Evolutionary conservation across 2,113 vertebrate genomes (phyloP).

Genomic region (Petrocephalus zakoni): DNA sequence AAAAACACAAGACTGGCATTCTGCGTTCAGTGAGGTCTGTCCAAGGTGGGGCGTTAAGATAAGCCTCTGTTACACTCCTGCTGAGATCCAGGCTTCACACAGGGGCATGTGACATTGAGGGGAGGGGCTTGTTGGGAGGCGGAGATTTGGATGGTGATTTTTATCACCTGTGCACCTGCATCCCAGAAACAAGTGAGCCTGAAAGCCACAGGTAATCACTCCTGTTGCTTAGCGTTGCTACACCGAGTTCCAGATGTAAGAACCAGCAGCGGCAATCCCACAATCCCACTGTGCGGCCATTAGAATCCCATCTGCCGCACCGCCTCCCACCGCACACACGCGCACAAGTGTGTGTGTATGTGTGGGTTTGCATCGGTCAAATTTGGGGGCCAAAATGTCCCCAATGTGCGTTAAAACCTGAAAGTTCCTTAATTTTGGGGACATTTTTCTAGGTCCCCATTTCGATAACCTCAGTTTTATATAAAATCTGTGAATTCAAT

Average conservation of each 20-base stretch:
- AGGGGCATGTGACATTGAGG: background rate
- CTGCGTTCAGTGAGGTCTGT: background rate
- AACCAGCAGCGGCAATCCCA: background rate
- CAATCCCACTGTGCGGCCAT: background rate
- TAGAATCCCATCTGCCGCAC: background rate
- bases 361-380: too few species aligned
- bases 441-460: too few species aligned
- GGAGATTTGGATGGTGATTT: background rate
- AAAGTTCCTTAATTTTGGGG: too few species aligned
- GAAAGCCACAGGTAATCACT: background rate
- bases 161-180: background rate
- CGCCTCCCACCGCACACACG: background rate
- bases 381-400: too few species aligned
- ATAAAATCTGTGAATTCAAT: too few species aligned
- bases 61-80: background rate
- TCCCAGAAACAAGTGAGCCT: background rate
- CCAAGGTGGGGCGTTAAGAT: background rate
- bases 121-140: background rate
- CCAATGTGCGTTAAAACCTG: too few species aligned
- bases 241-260: background rate
- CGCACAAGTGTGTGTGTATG: too few species aligned
- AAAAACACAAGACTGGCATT: background rate
- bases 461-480: too few species aligned
- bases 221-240: background rate
- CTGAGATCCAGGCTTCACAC: background rate